A percentile compares a stretch with the other conserved stretches of the same genome.
These are phyloP conservation scores for Troides oblongomaculatus DNA, from an alignment of 2,888 invertebrate species.

Conservation along the genomic window DNA sequence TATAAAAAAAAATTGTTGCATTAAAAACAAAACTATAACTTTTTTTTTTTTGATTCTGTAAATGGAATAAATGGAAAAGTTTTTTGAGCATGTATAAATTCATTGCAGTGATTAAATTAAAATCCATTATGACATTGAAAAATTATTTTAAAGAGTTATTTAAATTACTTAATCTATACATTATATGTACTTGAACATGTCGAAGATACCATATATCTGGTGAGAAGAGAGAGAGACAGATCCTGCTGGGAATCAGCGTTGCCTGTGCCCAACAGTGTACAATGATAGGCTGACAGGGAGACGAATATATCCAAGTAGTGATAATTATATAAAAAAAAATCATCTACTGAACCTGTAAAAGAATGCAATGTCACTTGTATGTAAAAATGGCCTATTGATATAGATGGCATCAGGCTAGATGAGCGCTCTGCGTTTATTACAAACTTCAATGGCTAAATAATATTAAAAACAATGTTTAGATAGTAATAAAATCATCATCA, in stretches of 20 bases:
- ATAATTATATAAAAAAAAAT: conserved; percentile 63
- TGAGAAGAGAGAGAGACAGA: too few species aligned
- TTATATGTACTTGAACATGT: conserved; percentile 50
- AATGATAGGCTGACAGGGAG: too few species aligned
- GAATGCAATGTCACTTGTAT: conserved; percentile 56
- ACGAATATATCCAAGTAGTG: conserved; percentile 57
- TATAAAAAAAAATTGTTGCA: background rate
- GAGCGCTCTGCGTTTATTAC: background rate
- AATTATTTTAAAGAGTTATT: conserved; percentile 31
- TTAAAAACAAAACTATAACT: background rate
- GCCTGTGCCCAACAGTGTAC: too few species aligned
- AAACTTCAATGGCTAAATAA: background rate
- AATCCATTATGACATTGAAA: conserved; percentile 24
- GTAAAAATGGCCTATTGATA: conserved; percentile 36
- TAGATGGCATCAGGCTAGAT: conserved; percentile 32
- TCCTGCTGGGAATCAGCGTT: too few species aligned
- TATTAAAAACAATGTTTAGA: background rate
- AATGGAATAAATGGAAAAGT: conserved; percentile 38
- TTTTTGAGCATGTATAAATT: conserved; percentile 27
- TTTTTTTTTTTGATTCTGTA: conserved; percentile 28
- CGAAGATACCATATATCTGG: conserved; percentile 43
- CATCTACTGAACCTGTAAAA: conserved; percentile 62
- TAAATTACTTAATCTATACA: conserved; percentile 47
- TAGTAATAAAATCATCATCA: background rate
- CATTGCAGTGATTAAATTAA: conserved; percentile 30